Evolutionary conservation across 2,113 vertebrate genomes (phyloP).

Genomic region (Eurystomus gularis): DNA sequence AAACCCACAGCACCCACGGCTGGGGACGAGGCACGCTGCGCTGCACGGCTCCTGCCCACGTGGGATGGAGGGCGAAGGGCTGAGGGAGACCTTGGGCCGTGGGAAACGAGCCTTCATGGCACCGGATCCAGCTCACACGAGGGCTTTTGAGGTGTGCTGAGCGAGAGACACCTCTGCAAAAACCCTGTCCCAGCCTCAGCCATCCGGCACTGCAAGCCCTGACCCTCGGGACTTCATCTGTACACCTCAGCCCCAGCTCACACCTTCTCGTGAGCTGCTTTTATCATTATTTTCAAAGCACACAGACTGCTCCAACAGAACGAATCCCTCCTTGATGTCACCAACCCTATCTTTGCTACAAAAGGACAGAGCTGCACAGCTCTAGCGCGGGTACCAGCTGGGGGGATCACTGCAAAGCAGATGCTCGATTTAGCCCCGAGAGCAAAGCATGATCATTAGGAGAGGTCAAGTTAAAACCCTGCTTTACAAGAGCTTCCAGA

Average conservation of each 20-base stretch:
- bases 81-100: neutral
- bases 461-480: neutral
- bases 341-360: neutral
- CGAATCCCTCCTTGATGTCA: accelerated
- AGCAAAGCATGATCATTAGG: neutral
- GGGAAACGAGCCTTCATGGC: accelerated
- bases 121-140: accelerated
- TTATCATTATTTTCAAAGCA: accelerated
- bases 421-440: neutral
- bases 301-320: neutral
- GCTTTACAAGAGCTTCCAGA: neutral
- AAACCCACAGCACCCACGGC: too few species aligned
- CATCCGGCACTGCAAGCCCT: neutral
- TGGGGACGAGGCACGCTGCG: too few species aligned
- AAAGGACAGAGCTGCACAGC: neutral
- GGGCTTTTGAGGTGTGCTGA: accelerated
- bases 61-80: neutral
- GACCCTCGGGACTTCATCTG: accelerated
- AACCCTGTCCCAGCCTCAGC: neutral
- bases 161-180: neutral
- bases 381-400: neutral
- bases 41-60: neutral
- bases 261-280: accelerated
- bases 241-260: neutral
- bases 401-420: neutral